Evolutionary conservation across 1,140 invertebrate species (phyloP), one percentile per base, ranked within the genome.

Genomic region (Eupeodes corollae): DNA sequence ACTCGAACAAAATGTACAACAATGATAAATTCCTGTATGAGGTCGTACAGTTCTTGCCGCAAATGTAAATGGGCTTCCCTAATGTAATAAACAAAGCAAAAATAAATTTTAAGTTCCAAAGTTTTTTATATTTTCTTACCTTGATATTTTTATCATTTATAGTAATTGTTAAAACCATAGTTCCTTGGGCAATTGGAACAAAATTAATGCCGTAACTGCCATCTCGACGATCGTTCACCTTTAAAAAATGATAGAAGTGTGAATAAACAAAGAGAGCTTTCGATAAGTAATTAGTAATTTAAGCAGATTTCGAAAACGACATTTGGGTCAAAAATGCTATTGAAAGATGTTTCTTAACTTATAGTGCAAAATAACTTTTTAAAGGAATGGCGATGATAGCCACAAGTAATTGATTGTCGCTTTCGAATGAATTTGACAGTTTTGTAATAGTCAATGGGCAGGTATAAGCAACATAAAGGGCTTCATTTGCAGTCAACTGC

Each of bases 1-100:
- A 49, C 82, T 83, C 1, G 85, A 87, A 58, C 85, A 88, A 59
- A 86, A 87, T n/a, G 82, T 75, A 55, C 84, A 86, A 56, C 84
- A 88, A 65, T 87, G 85, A 70, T 77, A 88, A 52, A 79, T 75
- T 1, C 84, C 85, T 37, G 67, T 69, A 54, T 88, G 85, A 0
- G 75, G 70, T 42, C 72, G 64, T 34, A 73, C 59, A 38, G 73
- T 70, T 38, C 77, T 68, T 2, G 75, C 77, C 30, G 65, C 63
- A 33, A 79, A 72, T n/a, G 70, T 57, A 53, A 77, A 80, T 14
- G 79, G 79, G 57, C 75, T 79, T 14, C 74, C 75, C 73, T 78
- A 56, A 47, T 51, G 46, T 19, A 12, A 30, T 12, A 48, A 5
- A 32, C 8, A 5, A 6, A 5, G 26, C 5, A 13, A 46, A 6